Evolutionary conservation across 1,140 invertebrate genomes (phyloP).

Genomic region (Pentalonia nigronervosa): DNA sequence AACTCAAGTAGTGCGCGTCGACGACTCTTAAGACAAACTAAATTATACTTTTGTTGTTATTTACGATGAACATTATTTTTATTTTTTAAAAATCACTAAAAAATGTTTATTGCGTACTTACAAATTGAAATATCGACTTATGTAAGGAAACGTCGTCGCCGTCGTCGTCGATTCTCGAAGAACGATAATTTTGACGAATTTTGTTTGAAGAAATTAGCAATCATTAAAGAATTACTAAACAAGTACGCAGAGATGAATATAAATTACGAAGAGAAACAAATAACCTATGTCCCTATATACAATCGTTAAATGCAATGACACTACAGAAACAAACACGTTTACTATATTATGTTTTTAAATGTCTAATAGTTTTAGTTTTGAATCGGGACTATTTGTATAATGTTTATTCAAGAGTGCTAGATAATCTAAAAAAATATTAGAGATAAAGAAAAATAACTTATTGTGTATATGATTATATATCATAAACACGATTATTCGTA

Average conservation of each 20-base stretch:
- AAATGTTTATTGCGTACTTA: background rate
- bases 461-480: background rate
- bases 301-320: background rate
- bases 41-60: background rate
- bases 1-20: background rate
- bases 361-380: background rate
- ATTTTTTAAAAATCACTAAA: background rate
- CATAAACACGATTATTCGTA: conserved; percentile 8
- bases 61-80: background rate
- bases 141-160: background rate
- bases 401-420: conserved; percentile 32
- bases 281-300: background rate
- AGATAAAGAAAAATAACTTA: conserved; percentile 27
- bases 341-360: background rate
- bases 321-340: background rate
- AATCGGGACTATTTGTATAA: conserved; percentile 16
- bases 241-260: background rate
- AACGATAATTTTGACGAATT: background rate
- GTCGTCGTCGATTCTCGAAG: no score
- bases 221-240: background rate
- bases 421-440: conserved; percentile 31
- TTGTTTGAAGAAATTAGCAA: background rate
- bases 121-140: background rate
- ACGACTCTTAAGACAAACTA: background rate
- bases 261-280: background rate